These are phyloP conservation scores for Cephalotes varians DNA, from an alignment of 2,888 invertebrate species.

Conservation along the genomic window DNA sequence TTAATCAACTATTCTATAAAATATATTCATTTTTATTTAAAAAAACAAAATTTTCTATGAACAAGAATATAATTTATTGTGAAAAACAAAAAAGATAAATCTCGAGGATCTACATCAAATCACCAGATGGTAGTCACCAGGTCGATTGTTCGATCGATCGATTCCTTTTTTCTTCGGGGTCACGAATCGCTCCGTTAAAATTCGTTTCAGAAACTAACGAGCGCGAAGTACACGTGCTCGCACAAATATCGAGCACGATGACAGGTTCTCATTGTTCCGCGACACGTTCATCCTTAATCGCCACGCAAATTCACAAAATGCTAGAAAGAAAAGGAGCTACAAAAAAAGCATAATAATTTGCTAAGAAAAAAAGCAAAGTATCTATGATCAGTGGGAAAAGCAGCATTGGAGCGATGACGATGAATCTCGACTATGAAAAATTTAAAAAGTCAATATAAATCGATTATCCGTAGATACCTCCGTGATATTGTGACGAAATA, in stretches of 20 bases:
- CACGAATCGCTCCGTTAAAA: constrained; percentile 53
- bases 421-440: constrained; percentile 54
- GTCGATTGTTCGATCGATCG: constrained; percentile 33
- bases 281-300: constrained; percentile 59
- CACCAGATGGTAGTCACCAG: constrained; percentile 11
- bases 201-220: constrained; percentile 65
- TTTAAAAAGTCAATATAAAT: constrained; percentile 73
- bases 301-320: constrained; percentile 48
- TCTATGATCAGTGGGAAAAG: constrained; percentile 9
- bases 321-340: neutral
- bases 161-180: constrained; percentile 47
- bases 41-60: neutral
- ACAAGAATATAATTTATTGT: neutral
- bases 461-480: constrained; percentile 75
- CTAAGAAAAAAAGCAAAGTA: neutral
- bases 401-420: constrained; percentile 23
- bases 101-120: constrained; percentile 13
- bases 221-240: constrained; percentile 64
- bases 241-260: constrained; percentile 60
- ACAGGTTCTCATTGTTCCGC: constrained; percentile 72
- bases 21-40: neutral
- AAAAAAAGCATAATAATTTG: constrained; percentile 38
- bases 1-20: neutral
- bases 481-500: constrained; percentile 70
- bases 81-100: neutral